These are phyloP conservation scores for Odontesthes bonariensis DNA, from an alignment of 2,113 vertebrate species.

Conservation along the genomic window DNA sequence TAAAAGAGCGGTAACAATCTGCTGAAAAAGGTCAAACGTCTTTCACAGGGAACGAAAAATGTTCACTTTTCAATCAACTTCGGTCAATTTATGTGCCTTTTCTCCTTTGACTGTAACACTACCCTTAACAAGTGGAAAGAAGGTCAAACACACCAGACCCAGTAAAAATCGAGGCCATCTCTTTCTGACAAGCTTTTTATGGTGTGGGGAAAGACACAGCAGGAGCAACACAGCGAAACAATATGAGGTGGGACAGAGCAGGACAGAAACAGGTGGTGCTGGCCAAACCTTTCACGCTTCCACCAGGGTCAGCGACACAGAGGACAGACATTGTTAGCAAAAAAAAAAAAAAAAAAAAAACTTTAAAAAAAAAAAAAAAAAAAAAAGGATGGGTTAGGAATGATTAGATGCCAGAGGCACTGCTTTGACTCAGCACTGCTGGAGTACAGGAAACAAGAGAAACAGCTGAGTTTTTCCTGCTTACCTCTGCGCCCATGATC, in stretches of 20 bases:
- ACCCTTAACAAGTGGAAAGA: background rate
- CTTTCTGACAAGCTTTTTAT: conserved; percentile 49
- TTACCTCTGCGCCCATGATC: conserved; percentile 91
- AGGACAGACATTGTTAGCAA: conserved; percentile 63
- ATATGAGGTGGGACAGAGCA: conserved; percentile 49
- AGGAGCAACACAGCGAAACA: conserved; percentile 49
- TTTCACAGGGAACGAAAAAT: no score
- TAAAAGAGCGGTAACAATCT: no score
- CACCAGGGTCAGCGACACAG: conserved; percentile 70
- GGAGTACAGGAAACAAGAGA: conserved; percentile 13
- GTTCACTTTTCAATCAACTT: no score
- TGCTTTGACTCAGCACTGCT: conserved; percentile 52
- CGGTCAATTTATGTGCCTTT: background rate
- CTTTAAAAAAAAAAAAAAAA: conserved; percentile 1
- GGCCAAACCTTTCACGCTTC: conserved; percentile 64
- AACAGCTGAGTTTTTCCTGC: conserved; percentile 49
- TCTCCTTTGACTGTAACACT: background rate
- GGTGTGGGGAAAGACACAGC: conserved; percentile 27
- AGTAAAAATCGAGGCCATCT: conserved; percentile 47
- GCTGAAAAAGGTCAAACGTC: no score
- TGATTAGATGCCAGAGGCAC: conserved; percentile 51
- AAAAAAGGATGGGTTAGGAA: conserved; percentile 52
- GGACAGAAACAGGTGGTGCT: conserved; percentile 69
- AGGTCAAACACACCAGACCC: conserved; percentile 32
- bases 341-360: conserved; percentile 51